Evolutionary conservation across 2,888 invertebrate species (phyloP), one percentile per base, ranked within the genome.

Genomic region (Noctua fimbriata): DNA sequence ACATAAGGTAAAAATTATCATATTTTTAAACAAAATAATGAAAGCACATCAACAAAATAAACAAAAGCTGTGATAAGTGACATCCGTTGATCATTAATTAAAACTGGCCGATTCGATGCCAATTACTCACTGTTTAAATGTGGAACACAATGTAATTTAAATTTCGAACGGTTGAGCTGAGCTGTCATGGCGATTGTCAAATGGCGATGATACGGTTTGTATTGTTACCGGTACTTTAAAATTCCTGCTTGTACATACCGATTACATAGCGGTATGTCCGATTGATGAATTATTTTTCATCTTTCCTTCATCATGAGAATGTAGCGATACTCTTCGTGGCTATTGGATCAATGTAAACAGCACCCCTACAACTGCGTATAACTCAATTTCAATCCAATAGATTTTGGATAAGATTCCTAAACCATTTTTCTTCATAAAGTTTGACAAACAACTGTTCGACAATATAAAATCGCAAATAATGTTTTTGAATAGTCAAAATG

Each of bases 81-180:
- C 93, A 92, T 92, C 93, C 93, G 93, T 91, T 92, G 90, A 85
- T 85, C 88, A 85, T 86, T 89, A 92, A 94, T 94, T 93, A 94
- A 94, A 93, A 93, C 91, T 92, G 79, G 82, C 47, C 60, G 52
- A 32, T 32, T 32, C 32, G 32, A 83, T 87, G 80, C 82, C 87
- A 86, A 92, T 93, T 92, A 93, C 92, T 89, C 87, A 89, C 90
- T 84, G 80, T 91, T 92, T 88, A 86, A 91, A 91, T 70, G 36
- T 70, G 63, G 69, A 79, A 90, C 91, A 89, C 90, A 91, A 83
- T 92, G 93, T 89, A 88, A 92, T 93, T 94, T 92, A 92, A 91
- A 90, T 91, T 91, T 86, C 76, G 79, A 89, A 89, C 82, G 24
- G 66, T 49, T 36, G 55, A 66, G 21, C 36, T 66, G 74, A n/a